Conservation (phyloP, 2,797 vertebrate species). For the Octomys mimax region DNA sequence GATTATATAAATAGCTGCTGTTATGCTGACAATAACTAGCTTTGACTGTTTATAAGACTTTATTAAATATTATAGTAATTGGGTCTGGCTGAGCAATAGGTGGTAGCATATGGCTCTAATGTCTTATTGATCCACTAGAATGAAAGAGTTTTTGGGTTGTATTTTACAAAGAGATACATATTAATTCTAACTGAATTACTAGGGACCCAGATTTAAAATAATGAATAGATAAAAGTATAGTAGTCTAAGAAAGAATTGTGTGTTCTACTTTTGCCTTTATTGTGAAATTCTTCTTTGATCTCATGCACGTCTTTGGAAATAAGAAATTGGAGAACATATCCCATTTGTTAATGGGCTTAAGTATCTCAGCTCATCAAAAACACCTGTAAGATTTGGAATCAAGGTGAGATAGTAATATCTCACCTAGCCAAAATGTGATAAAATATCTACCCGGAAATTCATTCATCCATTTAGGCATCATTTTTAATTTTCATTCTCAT, state of each 20-base stretch:
- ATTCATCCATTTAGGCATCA: not conserved
- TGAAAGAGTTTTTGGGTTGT: not conserved
- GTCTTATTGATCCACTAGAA: not conserved
- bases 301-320: not conserved
- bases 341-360: not conserved
- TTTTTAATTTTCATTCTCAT: not conserved
- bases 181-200: slow-evolving; percentile 54
- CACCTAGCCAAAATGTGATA: not conserved
- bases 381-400: not conserved
- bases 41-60: slow-evolving; percentile 50
- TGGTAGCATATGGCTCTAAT: slow-evolving; percentile 14
- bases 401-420: not conserved
- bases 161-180: slow-evolving; percentile 28
- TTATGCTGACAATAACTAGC: slow-evolving; percentile 42
- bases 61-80: slow-evolving; percentile 61
- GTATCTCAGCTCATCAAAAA: not conserved
- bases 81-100: slow-evolving; percentile 45
- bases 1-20: slow-evolving; percentile 63
- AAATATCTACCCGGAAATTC: not conserved
- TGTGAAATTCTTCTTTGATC: not conserved
- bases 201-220: slow-evolving; percentile 1
- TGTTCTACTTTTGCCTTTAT: not conserved
- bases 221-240: not conserved
- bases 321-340: not conserved
- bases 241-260: not conserved